Evolutionary conservation across 92 coral and sea anemone species (phyloP).

Genomic region (Paragorgia papillata): DNA sequence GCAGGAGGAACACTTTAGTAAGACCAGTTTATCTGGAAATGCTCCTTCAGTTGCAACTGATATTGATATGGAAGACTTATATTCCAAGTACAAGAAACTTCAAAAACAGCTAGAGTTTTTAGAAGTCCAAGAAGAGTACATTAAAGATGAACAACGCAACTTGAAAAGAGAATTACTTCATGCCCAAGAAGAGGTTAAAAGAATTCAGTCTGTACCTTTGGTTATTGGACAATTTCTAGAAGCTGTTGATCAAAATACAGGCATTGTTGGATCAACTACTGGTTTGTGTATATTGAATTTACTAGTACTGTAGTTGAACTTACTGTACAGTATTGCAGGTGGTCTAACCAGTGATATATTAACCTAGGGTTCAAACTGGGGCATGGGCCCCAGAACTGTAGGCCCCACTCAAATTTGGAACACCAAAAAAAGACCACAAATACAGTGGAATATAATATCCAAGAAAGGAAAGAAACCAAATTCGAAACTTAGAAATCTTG

Average conservation of each 20-base stretch:
- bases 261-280: constrained; percentile 98
- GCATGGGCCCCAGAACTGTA: too few relatives aligned
- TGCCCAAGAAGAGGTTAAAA: constrained; percentile 98
- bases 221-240: constrained; percentile 99
- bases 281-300: constrained; percentile 53
- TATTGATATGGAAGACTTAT: constrained; percentile 81
- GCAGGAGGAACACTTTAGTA: constrained; percentile 41
- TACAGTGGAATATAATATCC: too few relatives aligned
- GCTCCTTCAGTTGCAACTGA: constrained; percentile 13
- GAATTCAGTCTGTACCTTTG: constrained; percentile 97
- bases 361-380: too few relatives aligned
- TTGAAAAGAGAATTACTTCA: constrained; percentile 93
- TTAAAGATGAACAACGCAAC: constrained; percentile 98
- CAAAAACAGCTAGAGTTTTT: constrained; percentile 92
- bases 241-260: constrained; percentile 98
- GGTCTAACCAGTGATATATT: too few relatives aligned
- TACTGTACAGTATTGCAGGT: too few relatives aligned
- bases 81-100: constrained; percentile 91
- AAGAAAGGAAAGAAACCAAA: too few relatives aligned
- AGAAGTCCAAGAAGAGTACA: constrained; percentile 98
- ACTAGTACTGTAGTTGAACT: too few relatives aligned
- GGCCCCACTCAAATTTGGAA: too few relatives aligned
- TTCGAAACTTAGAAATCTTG: too few relatives aligned
- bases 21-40: constrained; percentile 20
- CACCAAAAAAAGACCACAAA: too few relatives aligned